Evolutionary conservation across 1,140 invertebrate genomes (phyloP).

Genomic region (Eueides isabella): DNA sequence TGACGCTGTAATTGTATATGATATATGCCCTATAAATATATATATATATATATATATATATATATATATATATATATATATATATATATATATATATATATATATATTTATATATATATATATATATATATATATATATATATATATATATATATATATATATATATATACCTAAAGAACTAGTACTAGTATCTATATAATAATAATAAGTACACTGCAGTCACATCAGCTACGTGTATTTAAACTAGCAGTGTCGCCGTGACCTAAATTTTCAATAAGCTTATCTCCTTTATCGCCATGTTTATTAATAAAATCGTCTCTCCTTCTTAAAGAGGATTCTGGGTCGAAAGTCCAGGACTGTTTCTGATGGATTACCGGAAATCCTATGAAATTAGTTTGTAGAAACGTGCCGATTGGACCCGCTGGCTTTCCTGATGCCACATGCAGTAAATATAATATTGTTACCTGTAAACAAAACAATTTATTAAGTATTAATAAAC

Average conservation of each 20-base stretch:
- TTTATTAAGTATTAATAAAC: background rate
- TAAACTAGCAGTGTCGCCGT: background rate
- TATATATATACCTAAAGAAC: too few species aligned
- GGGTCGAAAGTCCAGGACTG: slow-evolving; percentile 1
- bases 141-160: too few species aligned
- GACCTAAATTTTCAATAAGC: slow-evolving; percentile 5
- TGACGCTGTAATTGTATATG: too few species aligned
- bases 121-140: too few species aligned
- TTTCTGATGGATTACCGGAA: background rate
- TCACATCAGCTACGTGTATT: background rate
- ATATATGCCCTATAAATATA: too few species aligned
- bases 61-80: too few species aligned
- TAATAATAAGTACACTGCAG: background rate
- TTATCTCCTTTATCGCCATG: slow-evolving; percentile 15
- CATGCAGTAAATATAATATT: background rate
- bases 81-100: too few species aligned
- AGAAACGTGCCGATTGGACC: slow-evolving; percentile 7
- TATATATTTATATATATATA: too few species aligned
- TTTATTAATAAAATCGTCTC: background rate
- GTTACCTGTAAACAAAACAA: background rate
- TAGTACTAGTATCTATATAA: too few species aligned
- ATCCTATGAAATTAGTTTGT: slow-evolving; percentile 11
- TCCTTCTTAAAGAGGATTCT: background rate
- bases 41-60: too few species aligned
- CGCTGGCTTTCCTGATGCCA: background rate